Conservation (phyloP, 2,797 vertebrate species). For the Enteromius unitaeniatus region DNA sequence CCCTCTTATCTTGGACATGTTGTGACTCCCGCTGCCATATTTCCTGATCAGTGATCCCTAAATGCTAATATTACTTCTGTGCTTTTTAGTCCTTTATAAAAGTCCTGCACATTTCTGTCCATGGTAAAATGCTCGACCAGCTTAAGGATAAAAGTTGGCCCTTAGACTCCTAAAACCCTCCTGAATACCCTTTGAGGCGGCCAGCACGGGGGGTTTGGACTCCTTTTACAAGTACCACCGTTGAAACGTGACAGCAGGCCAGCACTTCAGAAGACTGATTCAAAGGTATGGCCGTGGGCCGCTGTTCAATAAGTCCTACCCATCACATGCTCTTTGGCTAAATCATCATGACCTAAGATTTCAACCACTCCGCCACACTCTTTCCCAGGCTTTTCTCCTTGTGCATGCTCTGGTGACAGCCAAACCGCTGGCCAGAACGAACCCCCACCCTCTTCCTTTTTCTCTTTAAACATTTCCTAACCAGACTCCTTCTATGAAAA, state of each 20-base stretch:
- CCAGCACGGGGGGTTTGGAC: conserved; percentile 45
- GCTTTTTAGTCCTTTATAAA: conserved; percentile 42
- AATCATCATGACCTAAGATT: conserved; percentile 58
- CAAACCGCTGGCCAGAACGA: conserved; percentile 26
- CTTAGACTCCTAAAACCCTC: conserved; percentile 47
- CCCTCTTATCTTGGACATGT: conserved; percentile 48
- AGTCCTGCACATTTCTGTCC: conserved; percentile 22
- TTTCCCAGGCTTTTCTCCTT: conserved; percentile 60
- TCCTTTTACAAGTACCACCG: conserved; percentile 40
- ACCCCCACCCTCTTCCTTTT: conserved; percentile 35
- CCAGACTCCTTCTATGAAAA: conserved; percentile 27
- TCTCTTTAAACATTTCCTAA: conserved; percentile 32
- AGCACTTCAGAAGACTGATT: conserved; percentile 47
- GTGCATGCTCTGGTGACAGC: conserved; percentile 47
- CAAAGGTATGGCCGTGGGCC: conserved; percentile 25
- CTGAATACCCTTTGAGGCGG: conserved; percentile 51
- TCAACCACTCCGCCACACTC: conserved; percentile 34
- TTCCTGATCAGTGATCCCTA: conserved; percentile 57
- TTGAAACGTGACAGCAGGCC: conserved; percentile 50
- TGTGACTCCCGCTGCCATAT: conserved; percentile 49
- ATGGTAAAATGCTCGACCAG: conserved; percentile 46
- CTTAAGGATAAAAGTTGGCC: conserved; percentile 55
- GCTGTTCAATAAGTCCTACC: conserved; percentile 34
- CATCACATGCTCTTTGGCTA: conserved; percentile 56
- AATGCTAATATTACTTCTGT: conserved; percentile 49